Evolutionary conservation across 2,888 invertebrate genomes (phyloP), one percentile per base, ranked within the genome.

Genomic region (Nasonovia ribisnigri): DNA sequence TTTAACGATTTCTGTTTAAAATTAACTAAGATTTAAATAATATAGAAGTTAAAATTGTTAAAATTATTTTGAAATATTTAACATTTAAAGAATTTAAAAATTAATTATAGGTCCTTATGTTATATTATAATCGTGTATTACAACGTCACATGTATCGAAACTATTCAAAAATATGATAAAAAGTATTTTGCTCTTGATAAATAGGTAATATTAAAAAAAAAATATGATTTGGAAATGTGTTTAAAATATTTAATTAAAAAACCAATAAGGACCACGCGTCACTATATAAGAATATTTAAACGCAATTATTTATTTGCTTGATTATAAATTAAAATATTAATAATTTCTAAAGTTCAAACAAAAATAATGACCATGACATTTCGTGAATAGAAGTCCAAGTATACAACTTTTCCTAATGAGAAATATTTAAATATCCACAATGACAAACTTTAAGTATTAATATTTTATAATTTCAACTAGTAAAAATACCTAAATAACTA

Each of bases 331-430:
- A 51, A 87, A 51, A 87, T 67, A 87, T 11, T 88, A 54, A 42
- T 88, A 88, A 51, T 54, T 88, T 54, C 5, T 54, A 42, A 88
- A 88, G 36, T 88, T 88, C 54, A 88, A 88, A 88, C 57, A 16
- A 88, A 54, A 88, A 60, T 29, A 46, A 89, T 60, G 57, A 43
- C 54, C 54, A 43, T 89, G 57, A 57, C 89, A 89, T 89, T 89
- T 89, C 8, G 8, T 60, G 42, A 89, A 89, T 57, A 89, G 6
- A 43, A 43, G 29, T 26, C 26, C 26, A 48, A 86, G 29, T 43
- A 26, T 29, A 86, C 29, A 48, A 46, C 29, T 86, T n/a, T 46
- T 86, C 29, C 8, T 43, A 48, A 86, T 86, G 43, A 43, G 43
- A 57, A 89, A 89, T 60, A 89, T 54, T 36, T 29, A 86, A 88